Conservation (phyloP, 2,113 vertebrate species). For the Mobula birostris region DNA sequence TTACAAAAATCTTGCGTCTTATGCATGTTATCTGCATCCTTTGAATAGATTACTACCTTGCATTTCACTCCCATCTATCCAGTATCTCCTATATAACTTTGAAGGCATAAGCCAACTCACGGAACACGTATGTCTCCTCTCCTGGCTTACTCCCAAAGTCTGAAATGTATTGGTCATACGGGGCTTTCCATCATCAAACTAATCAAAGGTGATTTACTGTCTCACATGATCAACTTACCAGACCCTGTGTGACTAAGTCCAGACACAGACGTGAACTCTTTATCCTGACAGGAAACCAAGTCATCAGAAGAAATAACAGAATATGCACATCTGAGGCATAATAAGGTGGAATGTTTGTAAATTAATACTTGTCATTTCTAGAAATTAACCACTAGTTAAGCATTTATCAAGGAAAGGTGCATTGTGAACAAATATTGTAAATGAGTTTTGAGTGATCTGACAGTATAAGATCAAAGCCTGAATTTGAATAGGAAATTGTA, state of each 20-base stretch:
- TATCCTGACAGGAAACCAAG: background rate
- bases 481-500: slow-evolving; percentile 41
- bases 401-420: slow-evolving; percentile 9
- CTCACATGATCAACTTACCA: slow-evolving; percentile 19
- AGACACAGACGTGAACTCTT: slow-evolving; percentile 28
- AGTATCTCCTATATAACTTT: background rate
- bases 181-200: slow-evolving; percentile 11
- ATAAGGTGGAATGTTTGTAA: background rate
- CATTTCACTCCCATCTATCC: background rate
- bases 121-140: background rate
- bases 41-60: background rate
- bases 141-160: background rate
- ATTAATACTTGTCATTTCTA: slow-evolving; percentile 4
- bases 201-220: slow-evolving; percentile 9
- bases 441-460: background rate
- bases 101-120: background rate
- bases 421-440: slow-evolving; percentile 11
- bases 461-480: slow-evolving; percentile 43
- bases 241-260: slow-evolving; percentile 10
- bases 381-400: background rate
- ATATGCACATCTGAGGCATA: background rate
- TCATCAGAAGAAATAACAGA: background rate
- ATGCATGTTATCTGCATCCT: background rate
- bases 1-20: background rate
- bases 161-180: slow-evolving; percentile 1